Evolutionary conservation across 2,888 invertebrate species (phyloP).

Genomic region (Polyommatus icarus): DNA sequence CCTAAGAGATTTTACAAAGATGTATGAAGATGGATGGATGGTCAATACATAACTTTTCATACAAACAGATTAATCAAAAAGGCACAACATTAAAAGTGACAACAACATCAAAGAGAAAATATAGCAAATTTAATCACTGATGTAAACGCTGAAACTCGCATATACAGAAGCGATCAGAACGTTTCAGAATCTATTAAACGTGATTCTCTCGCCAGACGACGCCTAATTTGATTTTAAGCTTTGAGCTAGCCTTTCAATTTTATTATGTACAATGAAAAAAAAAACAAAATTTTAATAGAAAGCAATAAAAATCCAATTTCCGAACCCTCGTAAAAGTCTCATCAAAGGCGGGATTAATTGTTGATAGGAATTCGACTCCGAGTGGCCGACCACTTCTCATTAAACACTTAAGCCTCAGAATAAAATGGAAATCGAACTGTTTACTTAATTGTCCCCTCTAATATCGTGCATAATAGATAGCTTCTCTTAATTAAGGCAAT

Average conservation of each 20-base stretch:
- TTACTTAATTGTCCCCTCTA: constrained; percentile 6
- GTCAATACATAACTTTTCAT: not conserved
- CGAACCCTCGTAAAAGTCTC: constrained; percentile 23
- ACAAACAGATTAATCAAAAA: not conserved
- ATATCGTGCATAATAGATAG: not conserved
- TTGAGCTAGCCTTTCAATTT: constrained; percentile 15
- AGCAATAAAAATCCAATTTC: constrained; percentile 28
- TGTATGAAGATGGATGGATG: not conserved
- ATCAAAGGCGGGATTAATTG: constrained; percentile 29
- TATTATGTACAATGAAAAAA: constrained; percentile 18
- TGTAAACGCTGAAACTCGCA: not conserved
- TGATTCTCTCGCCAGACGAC: constrained; percentile 29
- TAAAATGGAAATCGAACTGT: constrained; percentile 21
- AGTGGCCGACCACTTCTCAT: constrained; percentile 6
- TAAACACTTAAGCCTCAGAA: not conserved
- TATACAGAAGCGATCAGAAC: not conserved
- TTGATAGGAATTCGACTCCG: constrained; percentile 17
- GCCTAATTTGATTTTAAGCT: constrained; percentile 14
- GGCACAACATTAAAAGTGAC: not conserved
- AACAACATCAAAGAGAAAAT: not conserved
- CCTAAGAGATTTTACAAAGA: not conserved
- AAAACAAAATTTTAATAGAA: constrained; percentile 19
- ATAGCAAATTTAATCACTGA: not conserved
- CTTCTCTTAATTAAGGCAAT: not conserved
- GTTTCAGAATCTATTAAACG: constrained; percentile 10